Conservation (phyloP, 2,797 vertebrate genomes). For the Mormyrus hasselquistii region DNA sequence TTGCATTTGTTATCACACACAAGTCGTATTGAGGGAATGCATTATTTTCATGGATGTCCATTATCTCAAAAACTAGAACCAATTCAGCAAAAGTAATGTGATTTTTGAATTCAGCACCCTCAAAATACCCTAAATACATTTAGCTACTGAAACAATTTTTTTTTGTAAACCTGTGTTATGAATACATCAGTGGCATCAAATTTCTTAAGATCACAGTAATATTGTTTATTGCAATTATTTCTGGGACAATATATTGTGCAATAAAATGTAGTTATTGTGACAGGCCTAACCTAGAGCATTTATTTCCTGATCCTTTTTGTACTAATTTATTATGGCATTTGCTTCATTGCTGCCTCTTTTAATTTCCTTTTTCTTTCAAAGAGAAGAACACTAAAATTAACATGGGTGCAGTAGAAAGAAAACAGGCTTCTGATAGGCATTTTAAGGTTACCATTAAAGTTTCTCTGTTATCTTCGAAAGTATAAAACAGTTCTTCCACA, state of each 20-base stretch:
- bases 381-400: background rate
- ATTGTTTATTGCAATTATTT: background rate
- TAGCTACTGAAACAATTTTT: too few species aligned
- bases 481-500: background rate
- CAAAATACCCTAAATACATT: background rate
- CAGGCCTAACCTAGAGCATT: background rate
- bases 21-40: too few species aligned
- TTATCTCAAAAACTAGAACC: too few species aligned
- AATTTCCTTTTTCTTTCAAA: background rate
- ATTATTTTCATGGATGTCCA: too few species aligned
- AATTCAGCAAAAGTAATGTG: too few species aligned
- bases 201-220: background rate
- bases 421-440: background rate
- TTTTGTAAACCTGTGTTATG: background rate
- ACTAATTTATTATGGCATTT: background rate
- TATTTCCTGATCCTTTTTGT: background rate
- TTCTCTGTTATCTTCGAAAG: background rate
- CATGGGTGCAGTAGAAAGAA: background rate
- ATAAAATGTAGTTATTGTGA: background rate
- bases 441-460: background rate
- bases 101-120: too few species aligned
- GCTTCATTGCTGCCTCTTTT: background rate
- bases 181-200: background rate
- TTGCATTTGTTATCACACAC: too few species aligned
- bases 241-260: background rate